phyloP scores from a whole-genome alignment of 2,888 invertebrate genomes.

The Acrobasis suavella region DNA sequence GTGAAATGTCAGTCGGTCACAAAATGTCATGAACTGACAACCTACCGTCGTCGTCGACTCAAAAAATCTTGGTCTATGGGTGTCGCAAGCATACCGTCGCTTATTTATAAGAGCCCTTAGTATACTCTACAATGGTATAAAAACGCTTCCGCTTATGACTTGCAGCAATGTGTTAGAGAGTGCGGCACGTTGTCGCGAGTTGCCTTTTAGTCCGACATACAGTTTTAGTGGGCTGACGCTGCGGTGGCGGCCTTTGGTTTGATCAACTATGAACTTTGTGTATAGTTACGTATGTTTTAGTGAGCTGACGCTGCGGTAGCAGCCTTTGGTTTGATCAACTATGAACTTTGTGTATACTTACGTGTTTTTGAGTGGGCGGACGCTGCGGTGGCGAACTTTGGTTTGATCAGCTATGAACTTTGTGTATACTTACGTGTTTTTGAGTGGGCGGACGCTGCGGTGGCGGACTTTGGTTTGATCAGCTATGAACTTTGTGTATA shows the following conservation, averaged over 20 bases:
- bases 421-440: constrained; percentile 26
- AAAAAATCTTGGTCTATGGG: too few species aligned
- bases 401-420: constrained; percentile 17
- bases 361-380: constrained; percentile 46
- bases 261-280: constrained; percentile 16
- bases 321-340: constrained; percentile 26
- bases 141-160: constrained; percentile 30
- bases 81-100: too few species aligned
- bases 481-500: constrained; percentile 11
- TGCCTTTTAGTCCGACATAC: constrained; percentile 50
- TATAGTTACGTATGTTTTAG: constrained; percentile 35
- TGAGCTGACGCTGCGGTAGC: constrained; percentile 42
- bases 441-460: constrained; percentile 45
- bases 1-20: too few species aligned
- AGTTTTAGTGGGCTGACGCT: constrained; percentile 47
- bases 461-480: constrained; percentile 29
- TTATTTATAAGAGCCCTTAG: too few species aligned
- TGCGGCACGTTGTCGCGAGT: constrained; percentile 36
- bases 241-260: constrained; percentile 34
- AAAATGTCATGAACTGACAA: too few species aligned
- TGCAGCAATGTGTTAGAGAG: constrained; percentile 33
- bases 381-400: constrained; percentile 35
- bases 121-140: not conserved
- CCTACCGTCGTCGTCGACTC: too few species aligned
- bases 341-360: constrained; percentile 2